Percentiles rank a stretch among this genome's conserved stretches.
Conservation (phyloP, 2,113 vertebrate genomes). For the Galemys pyrenaicus region DNA sequence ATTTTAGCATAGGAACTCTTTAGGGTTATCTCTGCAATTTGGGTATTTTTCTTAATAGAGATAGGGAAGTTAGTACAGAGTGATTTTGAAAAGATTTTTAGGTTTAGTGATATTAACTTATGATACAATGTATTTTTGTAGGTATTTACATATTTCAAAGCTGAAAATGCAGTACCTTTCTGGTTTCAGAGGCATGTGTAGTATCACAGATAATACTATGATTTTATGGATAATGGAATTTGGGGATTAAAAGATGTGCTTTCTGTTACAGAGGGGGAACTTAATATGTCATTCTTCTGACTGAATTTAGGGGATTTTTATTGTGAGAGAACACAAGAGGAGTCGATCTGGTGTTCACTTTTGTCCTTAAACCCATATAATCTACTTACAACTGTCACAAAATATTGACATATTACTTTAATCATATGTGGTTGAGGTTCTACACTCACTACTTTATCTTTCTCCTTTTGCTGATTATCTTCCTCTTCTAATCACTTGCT, state of each 20-base stretch:
- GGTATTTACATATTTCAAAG: background rate
- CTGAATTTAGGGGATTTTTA: slow-evolving; percentile 22
- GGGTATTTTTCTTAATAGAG: background rate
- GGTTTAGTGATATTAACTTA: background rate
- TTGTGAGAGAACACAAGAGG: background rate
- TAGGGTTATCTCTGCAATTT: background rate
- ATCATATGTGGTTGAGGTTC: background rate
- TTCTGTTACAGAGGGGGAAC: too few relatives aligned
- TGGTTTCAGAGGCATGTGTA: slow-evolving; percentile 30
- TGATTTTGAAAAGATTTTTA: slow-evolving; percentile 19
- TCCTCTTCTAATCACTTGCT: slow-evolving; percentile 16
- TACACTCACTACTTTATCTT: background rate
- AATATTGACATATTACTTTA: background rate
- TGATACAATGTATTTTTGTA: slow-evolving; percentile 28
- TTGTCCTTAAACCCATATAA: background rate
- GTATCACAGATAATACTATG: background rate
- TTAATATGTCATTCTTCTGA: background rate
- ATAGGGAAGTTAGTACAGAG: background rate
- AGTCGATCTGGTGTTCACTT: background rate
- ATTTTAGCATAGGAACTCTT: background rate
- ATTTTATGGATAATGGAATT: background rate
- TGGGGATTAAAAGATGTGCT: background rate
- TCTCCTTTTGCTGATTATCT: background rate
- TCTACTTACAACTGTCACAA: slow-evolving; percentile 30
- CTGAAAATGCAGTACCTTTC: background rate